Conservation (phyloP, 2,797 vertebrate species). For the Neomorphus geoffroyi region DNA sequence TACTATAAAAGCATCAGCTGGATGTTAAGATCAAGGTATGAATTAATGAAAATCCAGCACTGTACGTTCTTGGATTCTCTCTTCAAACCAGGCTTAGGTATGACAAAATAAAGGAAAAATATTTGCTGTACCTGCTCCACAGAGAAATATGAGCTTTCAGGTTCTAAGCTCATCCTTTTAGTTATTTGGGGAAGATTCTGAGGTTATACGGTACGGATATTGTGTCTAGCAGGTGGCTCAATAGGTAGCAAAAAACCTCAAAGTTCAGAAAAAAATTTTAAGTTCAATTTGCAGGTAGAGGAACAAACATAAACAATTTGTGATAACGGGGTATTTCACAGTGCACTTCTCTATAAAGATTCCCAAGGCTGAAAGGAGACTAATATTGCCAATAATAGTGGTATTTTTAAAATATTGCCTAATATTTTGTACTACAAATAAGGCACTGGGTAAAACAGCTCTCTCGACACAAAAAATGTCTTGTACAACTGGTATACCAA, state of each 20-base stretch:
- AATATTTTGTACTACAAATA: not conserved
- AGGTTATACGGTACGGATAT: not conserved
- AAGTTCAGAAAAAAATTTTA: not conserved
- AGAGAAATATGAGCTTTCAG: not conserved
- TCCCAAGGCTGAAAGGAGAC: not conserved
- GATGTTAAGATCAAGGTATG: conserved; percentile 14
- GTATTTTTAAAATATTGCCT: not conserved
- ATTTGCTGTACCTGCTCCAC: not conserved
- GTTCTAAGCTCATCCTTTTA: not conserved
- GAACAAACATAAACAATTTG: not conserved
- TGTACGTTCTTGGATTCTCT: not conserved
- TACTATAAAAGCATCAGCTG: not conserved
- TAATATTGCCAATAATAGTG: not conserved
- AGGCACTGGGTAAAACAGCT: not conserved
- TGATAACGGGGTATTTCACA: not conserved
- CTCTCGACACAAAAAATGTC: not conserved
- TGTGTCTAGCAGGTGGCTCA: not conserved
- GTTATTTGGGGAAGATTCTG: not conserved
- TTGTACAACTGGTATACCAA: not conserved
- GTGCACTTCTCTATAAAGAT: not conserved
- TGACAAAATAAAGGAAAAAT: not conserved
- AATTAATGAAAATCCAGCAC: conserved; percentile 16
- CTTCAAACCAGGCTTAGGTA: not conserved
- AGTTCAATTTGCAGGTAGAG: not conserved
- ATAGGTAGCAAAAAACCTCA: not conserved